Conservation (phyloP, 2,888 invertebrate genomes). For the Smittia sp. region DNA sequence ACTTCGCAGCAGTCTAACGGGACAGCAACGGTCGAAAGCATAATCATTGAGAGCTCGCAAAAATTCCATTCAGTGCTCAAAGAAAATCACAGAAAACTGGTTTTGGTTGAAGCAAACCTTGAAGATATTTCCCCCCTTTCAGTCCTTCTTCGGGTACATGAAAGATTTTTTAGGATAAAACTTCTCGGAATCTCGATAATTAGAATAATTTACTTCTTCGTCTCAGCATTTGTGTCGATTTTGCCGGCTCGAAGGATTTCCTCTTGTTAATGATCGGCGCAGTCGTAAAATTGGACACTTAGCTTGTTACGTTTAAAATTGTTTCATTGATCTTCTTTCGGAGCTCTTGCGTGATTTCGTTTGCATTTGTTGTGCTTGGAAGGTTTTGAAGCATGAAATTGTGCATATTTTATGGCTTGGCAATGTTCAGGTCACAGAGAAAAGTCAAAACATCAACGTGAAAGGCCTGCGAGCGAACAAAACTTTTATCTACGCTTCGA, state of each 20-base stretch:
- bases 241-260: not conserved
- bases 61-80: conserved; percentile 23
- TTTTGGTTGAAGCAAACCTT: conserved; percentile 16
- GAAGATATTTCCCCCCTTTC: not conserved
- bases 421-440: not conserved
- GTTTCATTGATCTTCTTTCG: not conserved
- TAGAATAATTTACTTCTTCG: not conserved
- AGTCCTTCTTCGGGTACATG: conserved; percentile 10
- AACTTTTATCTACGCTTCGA: not conserved
- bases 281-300: not conserved
- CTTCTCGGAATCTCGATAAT: not conserved
- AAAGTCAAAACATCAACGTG: not conserved
- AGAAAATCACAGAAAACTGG: conserved; percentile 33
- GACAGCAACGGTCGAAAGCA: not conserved
- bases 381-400: not conserved
- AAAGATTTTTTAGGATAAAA: not conserved
- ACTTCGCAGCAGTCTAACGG: not conserved
- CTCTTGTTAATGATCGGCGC: not conserved
- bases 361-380: not conserved
- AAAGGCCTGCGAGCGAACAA: not conserved
- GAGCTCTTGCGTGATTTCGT: not conserved
- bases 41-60: not conserved
- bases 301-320: not conserved
- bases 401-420: not conserved
- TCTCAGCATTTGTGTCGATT: not conserved